Evolutionary conservation across 2,113 vertebrate species (phyloP), one percentile per base, ranked within the genome.

Genomic region (Campylorhamphus procurvoides): DNA sequence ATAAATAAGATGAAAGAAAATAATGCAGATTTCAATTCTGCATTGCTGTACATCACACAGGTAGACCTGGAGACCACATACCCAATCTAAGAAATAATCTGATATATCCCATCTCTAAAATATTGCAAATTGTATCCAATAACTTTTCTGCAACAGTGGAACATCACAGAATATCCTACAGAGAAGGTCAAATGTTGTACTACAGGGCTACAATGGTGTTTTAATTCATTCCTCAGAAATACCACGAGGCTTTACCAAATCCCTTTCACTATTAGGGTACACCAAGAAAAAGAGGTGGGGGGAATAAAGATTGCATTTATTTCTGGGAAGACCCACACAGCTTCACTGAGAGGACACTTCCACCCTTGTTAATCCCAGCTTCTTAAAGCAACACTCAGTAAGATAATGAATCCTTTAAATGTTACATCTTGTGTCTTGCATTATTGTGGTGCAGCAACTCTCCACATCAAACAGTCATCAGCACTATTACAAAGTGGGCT

Each of bases 351-450:
- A 97, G 94, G 97, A 98, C 93, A 91, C 84, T 96, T 96, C 67
- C 92, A 97, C 87, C 96, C 91, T 90, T 88, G 94, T 91, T 97
- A 97, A 98, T 97, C 96, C 97, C 90, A 79, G 97, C 97, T 98
- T 96, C 97, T 98, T 97, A 96, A 98, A 98, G 99, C 98, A 98
- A 98, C 98, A 98, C 98, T 99, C 98, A 98, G 98, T 97, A 97
- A 98, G 98, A 98, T 99, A 99, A 99, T 99, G 98, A 99, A 98
- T 98, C 97, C 98, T 99, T 99, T 98, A 99, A 98, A 98, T 98
- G 98, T 98, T 98, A 98, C 98, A 99, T 98, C 98, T 99, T 99
- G 99, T 98, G 98, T 98, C 98, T 96, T 97, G 98, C 98, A 98
- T 98, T 98, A 98, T 98, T 98, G 98, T 97, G 98, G 98, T 98